A percentile compares a stretch with the other conserved stretches of the same genome.
Conservation (phyloP, 1,140 invertebrate species). For the Thaumatotibia leucotreta region DNA sequence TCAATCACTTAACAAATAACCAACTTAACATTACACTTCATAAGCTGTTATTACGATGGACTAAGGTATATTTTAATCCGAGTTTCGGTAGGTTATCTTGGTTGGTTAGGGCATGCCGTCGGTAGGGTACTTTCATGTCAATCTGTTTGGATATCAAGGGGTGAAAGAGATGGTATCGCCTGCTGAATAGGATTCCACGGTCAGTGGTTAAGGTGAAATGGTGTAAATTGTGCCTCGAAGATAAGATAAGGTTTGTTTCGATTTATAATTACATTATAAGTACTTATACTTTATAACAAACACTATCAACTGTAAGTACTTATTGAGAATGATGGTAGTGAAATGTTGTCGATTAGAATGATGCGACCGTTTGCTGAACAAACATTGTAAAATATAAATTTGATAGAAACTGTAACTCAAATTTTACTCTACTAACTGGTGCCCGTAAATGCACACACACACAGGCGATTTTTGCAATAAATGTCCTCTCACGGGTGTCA, state of each 20-base stretch:
- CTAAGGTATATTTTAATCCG: too few relatives aligned
- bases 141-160: background rate
- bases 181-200: constrained; percentile 11
- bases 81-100: background rate
- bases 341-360: too few relatives aligned
- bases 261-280: background rate
- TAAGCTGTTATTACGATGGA: background rate
- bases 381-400: too few relatives aligned
- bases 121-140: constrained; percentile 9
- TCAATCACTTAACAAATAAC: background rate
- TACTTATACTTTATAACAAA: too few relatives aligned
- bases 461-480: too few relatives aligned
- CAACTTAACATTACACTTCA: background rate
- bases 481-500: too few relatives aligned
- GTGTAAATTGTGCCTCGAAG: background rate
- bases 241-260: background rate
- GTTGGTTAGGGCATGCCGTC: background rate
- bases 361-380: too few relatives aligned
- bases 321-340: too few relatives aligned
- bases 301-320: too few relatives aligned
- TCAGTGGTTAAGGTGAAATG: background rate
- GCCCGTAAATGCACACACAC: too few relatives aligned
- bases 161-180: constrained; percentile 9
- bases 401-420: too few relatives aligned
- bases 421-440: too few relatives aligned